These are phyloP conservation scores for Todiramphus chloris DNA, from an alignment of 2,113 vertebrate species.

Conservation along the genomic window DNA sequence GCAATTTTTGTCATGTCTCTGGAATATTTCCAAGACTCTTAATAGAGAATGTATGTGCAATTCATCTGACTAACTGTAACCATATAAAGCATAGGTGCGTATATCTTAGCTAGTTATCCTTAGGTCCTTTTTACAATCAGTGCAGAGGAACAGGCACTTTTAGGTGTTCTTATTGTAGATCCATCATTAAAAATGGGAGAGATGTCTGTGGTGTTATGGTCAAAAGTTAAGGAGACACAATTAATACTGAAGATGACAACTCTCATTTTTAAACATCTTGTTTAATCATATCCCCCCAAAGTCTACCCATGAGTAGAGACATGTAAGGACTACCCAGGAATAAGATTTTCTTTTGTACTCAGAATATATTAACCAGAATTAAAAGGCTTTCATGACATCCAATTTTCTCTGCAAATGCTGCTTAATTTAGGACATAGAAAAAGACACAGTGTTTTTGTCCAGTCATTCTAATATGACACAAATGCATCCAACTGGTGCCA, in stretches of 20 bases:
- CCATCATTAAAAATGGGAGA: background rate
- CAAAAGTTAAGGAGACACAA: background rate
- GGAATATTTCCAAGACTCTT: background rate
- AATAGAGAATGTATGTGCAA: background rate
- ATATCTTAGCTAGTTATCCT: background rate
- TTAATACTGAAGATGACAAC: background rate
- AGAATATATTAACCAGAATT: background rate
- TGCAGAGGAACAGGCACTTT: background rate
- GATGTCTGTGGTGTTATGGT: background rate
- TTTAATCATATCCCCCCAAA: background rate
- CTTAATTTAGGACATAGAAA: background rate
- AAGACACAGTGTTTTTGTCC: background rate
- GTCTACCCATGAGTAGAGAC: background rate
- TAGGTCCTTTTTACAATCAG: background rate
- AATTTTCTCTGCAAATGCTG: background rate
- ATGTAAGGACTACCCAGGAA: background rate
- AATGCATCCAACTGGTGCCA: background rate
- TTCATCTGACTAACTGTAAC: background rate
- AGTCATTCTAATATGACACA: background rate
- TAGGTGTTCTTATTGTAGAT: background rate
- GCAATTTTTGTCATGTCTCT: background rate
- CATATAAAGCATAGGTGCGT: background rate
- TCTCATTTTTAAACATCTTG: background rate
- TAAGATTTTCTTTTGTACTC: background rate
- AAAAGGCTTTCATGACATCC: background rate